Percentiles rank a stretch among this genome's conserved stretches.
Conservation (phyloP, 2,888 invertebrate genomes). For the Lithophane semibrunnea region DNA sequence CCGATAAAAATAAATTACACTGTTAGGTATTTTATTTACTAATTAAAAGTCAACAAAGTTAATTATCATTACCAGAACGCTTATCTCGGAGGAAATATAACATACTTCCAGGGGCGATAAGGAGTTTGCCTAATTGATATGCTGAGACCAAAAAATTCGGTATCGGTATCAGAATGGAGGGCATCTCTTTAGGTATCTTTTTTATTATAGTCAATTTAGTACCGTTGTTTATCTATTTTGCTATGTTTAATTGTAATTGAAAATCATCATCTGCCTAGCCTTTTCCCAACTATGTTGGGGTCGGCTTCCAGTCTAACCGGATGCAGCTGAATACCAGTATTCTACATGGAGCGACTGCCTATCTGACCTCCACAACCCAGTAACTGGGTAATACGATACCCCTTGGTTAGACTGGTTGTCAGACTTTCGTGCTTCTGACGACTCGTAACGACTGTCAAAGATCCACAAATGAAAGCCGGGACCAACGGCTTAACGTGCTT, state of each 20-base stretch:
- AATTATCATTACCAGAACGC: conserved; percentile 57
- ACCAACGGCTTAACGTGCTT: too few species aligned
- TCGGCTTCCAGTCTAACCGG: too few species aligned
- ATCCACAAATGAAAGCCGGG: too few species aligned
- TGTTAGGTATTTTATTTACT: conserved; percentile 59
- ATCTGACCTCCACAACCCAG: too few species aligned
- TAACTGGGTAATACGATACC: too few species aligned
- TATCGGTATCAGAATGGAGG: conserved; percentile 26
- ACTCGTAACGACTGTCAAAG: too few species aligned
- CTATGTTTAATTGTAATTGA: not conserved
- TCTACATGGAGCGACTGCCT: too few species aligned
- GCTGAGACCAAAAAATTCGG: conserved; percentile 42
- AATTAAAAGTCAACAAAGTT: conserved; percentile 66
- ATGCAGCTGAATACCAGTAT: too few species aligned
- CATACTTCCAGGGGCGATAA: conserved; percentile 64
- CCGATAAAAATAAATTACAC: conserved; percentile 57
- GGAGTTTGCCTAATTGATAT: conserved; percentile 61
- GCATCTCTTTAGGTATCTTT: not conserved
- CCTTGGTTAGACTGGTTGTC: too few species aligned
- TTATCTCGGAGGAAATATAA: conserved; percentile 71
- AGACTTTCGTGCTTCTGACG: too few species aligned
- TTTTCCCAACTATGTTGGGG: too few species aligned
- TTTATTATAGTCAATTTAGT: not conserved
- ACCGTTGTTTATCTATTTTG: not conserved
- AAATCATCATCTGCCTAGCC: too few species aligned